These are phyloP conservation scores for Hippoglossus hippoglossus DNA, from an alignment of 2,797 vertebrate species.

Conservation along the genomic window DNA sequence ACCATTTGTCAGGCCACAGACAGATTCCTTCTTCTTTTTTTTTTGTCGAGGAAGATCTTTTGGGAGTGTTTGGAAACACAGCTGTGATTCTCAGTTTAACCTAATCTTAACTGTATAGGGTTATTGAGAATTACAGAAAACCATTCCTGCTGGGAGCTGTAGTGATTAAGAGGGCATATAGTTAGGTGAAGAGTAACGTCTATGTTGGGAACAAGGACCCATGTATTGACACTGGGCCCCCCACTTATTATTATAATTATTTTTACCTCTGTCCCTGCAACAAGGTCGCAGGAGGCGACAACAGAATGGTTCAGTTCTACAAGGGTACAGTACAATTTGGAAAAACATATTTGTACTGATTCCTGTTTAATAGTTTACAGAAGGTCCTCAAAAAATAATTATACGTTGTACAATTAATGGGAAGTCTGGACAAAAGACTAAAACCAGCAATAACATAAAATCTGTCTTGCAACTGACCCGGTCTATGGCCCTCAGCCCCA, in stretches of 20 bases:
- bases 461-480: too few relatives aligned
- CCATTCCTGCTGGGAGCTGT: constrained; percentile 58
- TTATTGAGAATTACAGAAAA: constrained; percentile 60
- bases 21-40: constrained; percentile 23
- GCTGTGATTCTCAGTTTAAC: constrained; percentile 68
- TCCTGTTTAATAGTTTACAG: background rate
- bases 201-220: constrained; percentile 10
- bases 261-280: constrained; percentile 6
- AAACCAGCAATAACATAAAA: background rate
- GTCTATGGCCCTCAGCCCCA: too few relatives aligned
- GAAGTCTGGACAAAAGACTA: background rate
- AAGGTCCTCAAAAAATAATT: background rate
- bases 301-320: constrained; percentile 1
- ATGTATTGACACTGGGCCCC: background rate
- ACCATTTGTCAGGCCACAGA: constrained; percentile 57
- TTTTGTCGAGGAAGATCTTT: constrained; percentile 57
- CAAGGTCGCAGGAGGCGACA: background rate
- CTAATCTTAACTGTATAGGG: constrained; percentile 51
- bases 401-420: background rate
- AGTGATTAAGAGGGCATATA: constrained; percentile 32
- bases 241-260: background rate
- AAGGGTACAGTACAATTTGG: background rate
- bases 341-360: background rate
- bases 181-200: constrained; percentile 35
- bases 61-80: constrained; percentile 67